Conservation (phyloP, 2,113 vertebrate genomes). For the Mobula hypostoma region DNA sequence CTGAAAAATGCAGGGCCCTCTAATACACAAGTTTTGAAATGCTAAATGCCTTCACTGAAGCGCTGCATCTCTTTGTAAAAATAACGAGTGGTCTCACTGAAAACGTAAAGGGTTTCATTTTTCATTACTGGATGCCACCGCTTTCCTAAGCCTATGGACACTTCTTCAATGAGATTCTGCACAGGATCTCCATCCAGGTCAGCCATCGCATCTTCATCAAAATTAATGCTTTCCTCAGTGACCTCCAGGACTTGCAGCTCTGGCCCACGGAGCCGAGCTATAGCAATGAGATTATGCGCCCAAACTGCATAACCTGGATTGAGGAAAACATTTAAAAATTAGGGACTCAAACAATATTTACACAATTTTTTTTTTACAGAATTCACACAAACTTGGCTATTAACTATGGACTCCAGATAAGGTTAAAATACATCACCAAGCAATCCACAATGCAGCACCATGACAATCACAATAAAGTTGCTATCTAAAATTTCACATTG, state of each 20-base stretch:
- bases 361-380: neutral
- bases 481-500: neutral
- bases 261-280: slow-evolving; percentile 89
- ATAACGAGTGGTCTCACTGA: slow-evolving; percentile 89
- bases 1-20: slow-evolving; percentile 49
- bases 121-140: slow-evolving; percentile 90
- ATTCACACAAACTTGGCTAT: neutral
- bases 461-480: neutral
- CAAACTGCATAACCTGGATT: slow-evolving; percentile 85
- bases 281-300: slow-evolving; percentile 96
- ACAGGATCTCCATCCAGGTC: slow-evolving; percentile 87
- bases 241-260: slow-evolving; percentile 84
- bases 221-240: slow-evolving; percentile 96
- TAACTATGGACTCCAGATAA: neutral
- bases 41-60: slow-evolving; percentile 92
- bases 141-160: slow-evolving; percentile 83
- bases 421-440: neutral
- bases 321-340: slow-evolving; percentile 23
- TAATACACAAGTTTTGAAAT: slow-evolving; percentile 38
- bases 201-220: slow-evolving; percentile 84
- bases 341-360: neutral
- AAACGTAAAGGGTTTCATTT: slow-evolving; percentile 75
- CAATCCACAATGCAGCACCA: neutral
- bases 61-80: slow-evolving; percentile 91
- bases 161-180: slow-evolving; percentile 92